A percentile compares a stretch with the other conserved stretches of the same genome.
Evolutionary conservation across 2,888 invertebrate genomes (phyloP).

Genomic region (Lumbricus terrestris): DNA sequence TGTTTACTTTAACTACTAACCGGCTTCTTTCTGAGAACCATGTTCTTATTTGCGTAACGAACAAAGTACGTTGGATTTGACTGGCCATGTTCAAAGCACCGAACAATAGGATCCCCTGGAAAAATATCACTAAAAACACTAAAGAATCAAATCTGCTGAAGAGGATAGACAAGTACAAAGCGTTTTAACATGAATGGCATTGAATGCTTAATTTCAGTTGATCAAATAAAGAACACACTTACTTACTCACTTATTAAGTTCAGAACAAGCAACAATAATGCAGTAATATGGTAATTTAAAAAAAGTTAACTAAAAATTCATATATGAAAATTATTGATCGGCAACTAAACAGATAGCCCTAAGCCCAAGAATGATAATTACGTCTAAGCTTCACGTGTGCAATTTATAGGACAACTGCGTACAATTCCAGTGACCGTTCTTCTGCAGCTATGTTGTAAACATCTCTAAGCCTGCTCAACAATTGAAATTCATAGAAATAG

Average conservation of each 20-base stretch:
- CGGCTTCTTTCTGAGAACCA: slow-evolving; percentile 61
- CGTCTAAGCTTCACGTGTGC: background rate
- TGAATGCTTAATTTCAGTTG: too few species aligned
- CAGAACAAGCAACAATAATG: background rate
- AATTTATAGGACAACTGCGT: background rate
- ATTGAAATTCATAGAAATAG: background rate
- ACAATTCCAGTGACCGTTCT: background rate
- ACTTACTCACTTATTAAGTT: too few species aligned
- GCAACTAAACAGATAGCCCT: background rate
- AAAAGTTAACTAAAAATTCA: background rate
- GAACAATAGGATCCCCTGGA: slow-evolving; percentile 43
- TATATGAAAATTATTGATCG: background rate
- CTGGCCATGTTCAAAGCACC: slow-evolving; percentile 59
- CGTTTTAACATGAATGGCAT: background rate
- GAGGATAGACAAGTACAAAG: too few species aligned
- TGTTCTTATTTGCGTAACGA: slow-evolving; percentile 50
- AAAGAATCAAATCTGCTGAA: background rate
- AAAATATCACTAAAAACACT: background rate
- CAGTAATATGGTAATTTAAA: background rate
- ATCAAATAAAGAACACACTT: too few species aligned
- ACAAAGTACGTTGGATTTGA: slow-evolving; percentile 62
- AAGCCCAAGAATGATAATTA: background rate
- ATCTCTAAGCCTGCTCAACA: background rate
- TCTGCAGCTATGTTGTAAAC: background rate
- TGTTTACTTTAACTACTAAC: slow-evolving; percentile 43